These are phyloP conservation scores for Leucoraja erinaceus DNA, from an alignment of 2,113 vertebrate species.

Conservation along the genomic window DNA sequence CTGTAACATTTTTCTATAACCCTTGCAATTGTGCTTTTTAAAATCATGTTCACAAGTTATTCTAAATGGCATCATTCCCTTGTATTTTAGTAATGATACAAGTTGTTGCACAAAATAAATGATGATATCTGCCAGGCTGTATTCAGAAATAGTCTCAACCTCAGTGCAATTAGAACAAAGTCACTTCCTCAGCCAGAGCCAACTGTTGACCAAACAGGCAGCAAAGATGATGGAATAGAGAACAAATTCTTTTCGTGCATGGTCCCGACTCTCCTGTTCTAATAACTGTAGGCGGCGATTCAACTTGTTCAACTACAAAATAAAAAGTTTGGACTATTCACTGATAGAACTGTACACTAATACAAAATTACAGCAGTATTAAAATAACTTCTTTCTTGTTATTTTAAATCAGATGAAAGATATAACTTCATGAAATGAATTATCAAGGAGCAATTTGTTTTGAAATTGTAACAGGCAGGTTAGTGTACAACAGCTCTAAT, in stretches of 20 bases:
- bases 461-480: neutral
- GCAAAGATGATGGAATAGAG: conserved; percentile 29
- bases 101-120: neutral
- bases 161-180: neutral
- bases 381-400: neutral
- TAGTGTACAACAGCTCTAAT: neutral
- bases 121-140: neutral
- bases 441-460: neutral
- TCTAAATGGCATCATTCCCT: neutral
- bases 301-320: conserved; percentile 35
- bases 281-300: conserved; percentile 33
- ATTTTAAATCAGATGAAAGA: neutral
- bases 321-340: neutral
- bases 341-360: neutral
- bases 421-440: neutral
- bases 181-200: conserved; percentile 31
- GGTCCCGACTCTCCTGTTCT: conserved; percentile 34
- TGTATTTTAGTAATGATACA: conserved; percentile 29
- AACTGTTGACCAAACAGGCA: conserved; percentile 34
- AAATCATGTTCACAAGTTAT: neutral
- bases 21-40: neutral
- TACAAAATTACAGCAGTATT: neutral
- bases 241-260: conserved; percentile 30
- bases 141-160: neutral
- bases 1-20: neutral